Conservation (phyloP, 2,113 vertebrate genomes). For the Carettochelys insculpta region DNA sequence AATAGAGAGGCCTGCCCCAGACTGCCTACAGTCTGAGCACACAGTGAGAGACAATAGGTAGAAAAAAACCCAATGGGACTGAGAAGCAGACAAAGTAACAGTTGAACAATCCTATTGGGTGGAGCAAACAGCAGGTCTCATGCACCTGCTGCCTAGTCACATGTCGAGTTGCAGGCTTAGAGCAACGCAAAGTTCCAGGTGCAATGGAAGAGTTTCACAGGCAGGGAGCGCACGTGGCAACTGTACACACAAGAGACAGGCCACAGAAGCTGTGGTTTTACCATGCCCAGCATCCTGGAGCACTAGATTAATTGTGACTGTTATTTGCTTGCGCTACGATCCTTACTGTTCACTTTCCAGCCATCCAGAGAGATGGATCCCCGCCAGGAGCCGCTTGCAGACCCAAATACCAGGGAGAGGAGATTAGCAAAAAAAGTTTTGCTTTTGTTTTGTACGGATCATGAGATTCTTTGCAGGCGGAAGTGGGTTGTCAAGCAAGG, state of each 20-base stretch:
- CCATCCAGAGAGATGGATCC: too few relatives aligned
- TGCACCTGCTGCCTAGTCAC: not conserved
- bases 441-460: not conserved
- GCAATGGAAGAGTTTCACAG: not conserved
- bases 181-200: not conserved
- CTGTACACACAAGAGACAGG: not conserved
- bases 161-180: not conserved
- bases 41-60: not conserved
- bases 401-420: not conserved
- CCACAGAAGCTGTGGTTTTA: not conserved
- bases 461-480: not conserved
- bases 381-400: fast-evolving
- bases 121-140: not conserved
- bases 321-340: not conserved
- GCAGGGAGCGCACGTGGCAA: not conserved
- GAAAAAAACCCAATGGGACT: not conserved
- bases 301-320: not conserved
- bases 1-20: not conserved
- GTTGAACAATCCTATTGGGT: not conserved
- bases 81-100: not conserved
- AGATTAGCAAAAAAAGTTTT: slow-evolving; percentile 28
- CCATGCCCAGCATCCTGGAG: not conserved
- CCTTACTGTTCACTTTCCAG: not conserved
- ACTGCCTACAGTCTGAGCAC: not conserved
- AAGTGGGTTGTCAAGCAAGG: not conserved